These are phyloP conservation scores for Leucoraja erinaceus DNA, from an alignment of 2,113 vertebrate species.

Conservation along the genomic window DNA sequence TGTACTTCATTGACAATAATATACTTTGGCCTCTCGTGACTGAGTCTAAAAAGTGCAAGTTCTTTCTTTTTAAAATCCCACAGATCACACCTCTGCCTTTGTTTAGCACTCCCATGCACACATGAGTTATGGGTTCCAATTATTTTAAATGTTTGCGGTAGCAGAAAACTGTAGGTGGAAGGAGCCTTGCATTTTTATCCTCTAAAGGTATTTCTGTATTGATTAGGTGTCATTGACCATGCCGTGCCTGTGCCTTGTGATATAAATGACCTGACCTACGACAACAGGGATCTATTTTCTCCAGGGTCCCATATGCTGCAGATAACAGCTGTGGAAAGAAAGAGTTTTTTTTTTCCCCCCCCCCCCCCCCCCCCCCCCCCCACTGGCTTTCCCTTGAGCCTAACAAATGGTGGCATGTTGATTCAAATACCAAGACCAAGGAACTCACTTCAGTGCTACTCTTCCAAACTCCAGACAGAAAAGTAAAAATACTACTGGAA, in stretches of 20 bases:
- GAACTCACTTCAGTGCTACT: background rate
- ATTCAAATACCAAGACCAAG: constrained; percentile 4
- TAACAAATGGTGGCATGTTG: background rate
- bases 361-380: background rate
- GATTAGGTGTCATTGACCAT: constrained; percentile 2
- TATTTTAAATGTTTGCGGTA: background rate
- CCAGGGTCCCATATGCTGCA: background rate
- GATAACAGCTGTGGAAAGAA: background rate
- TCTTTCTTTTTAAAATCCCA: background rate
- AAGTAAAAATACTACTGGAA: background rate
- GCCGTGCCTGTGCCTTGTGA: background rate
- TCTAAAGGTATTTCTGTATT: background rate
- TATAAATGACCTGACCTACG: background rate
- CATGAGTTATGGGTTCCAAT: background rate
- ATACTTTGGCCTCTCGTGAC: background rate
- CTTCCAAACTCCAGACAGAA: background rate
- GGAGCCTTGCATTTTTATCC: background rate
- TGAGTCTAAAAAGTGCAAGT: background rate
- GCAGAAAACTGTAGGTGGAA: background rate
- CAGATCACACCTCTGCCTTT: background rate
- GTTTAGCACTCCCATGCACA: background rate
- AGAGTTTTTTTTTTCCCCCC: background rate
- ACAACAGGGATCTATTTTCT: background rate
- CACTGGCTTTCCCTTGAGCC: background rate
- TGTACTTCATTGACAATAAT: background rate